These are phyloP conservation scores for Achlya flavicornis DNA, from an alignment of 2,888 invertebrate species.

Conservation along the genomic window DNA sequence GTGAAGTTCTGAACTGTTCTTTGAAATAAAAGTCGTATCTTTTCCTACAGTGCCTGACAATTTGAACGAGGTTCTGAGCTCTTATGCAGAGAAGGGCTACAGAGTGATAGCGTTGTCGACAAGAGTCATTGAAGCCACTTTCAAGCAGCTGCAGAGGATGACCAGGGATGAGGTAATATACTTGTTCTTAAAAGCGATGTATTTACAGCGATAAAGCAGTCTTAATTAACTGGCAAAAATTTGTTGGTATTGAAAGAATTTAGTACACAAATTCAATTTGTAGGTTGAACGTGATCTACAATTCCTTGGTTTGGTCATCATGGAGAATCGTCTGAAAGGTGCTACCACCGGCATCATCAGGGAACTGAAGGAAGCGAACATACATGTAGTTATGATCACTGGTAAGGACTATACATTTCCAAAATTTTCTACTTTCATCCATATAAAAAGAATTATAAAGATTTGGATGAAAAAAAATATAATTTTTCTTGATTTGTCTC, in stretches of 20 bases:
- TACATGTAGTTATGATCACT: conserved; percentile 98
- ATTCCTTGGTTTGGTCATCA: conserved; percentile 94
- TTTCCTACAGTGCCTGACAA: conserved; percentile 88
- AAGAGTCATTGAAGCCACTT: conserved; percentile 87
- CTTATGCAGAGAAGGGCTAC: conserved; percentile 96
- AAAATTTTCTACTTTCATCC: no score
- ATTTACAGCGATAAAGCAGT: no score
- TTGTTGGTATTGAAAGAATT: not conserved
- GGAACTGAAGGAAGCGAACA: conserved; percentile 91
- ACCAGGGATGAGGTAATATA: conserved; percentile 85
- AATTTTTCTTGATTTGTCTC: no score
- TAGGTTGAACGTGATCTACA: conserved; percentile 91
- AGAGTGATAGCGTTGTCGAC: conserved; percentile 95
- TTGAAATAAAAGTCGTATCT: no score
- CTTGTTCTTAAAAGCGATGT: not conserved
- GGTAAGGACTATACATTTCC: conserved; percentile 74
- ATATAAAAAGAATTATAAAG: no score
- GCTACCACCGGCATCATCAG: conserved; percentile 93
- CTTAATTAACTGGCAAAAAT: no score
- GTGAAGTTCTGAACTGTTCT: no score
- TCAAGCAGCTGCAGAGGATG: conserved; percentile 89
- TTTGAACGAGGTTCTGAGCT: conserved; percentile 89
- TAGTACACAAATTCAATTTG: conserved; percentile 14
- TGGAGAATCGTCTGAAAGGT: conserved; percentile 97
- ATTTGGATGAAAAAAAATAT: conserved; percentile 14